Base-by-base conservation (phyloP, 2,888 invertebrate species). In the Caenorhabditis zanzibari region DNA sequence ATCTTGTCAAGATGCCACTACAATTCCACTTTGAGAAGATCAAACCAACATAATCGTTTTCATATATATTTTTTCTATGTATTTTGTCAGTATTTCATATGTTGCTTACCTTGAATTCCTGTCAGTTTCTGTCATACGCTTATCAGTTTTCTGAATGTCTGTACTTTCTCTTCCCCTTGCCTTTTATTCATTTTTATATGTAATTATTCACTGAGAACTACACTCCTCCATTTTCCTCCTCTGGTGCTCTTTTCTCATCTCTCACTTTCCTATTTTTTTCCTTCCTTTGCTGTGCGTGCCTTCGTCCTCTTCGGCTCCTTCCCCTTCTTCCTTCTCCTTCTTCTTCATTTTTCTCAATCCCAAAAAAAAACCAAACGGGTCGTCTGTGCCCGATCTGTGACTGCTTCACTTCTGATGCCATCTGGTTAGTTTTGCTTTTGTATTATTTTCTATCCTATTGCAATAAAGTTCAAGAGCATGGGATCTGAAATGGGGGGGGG, bases 1-100 rank as follows among this genome's bases (percentile, higher is more conserved):
- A 81, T 38, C 49, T 86, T 14, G 59, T 35, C 0, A 61, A 61
- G 3, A 28, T 88, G n/a, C 84, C 76, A 5, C 56, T 61, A 24
- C 90, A 91, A 68, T 91, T 81, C 69, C 91, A 90, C 59, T 91
- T 85, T 74, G 91, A 91, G 63, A 91, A 91, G 72, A 90, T 91
- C 68, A 88, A 86, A 59, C 86, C 88, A 14, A 35, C 68, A 32
- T 85, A 73, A 49, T 63, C 28, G 24, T 61, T 61, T 68, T 44
- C 38, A 16, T 24, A n/a, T 32, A 4, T 71, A 71, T 12, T 22
- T 56, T 58, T 32, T 52, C 28, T 38, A 49, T 22, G 49, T 22
- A 49, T 19, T 49, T n/a, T n/a, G n/a, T n/a, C n/a, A n/a, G n/a
- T n/a, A n/a, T 44, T 44, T 16, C n/a, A 6, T 32, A 32, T 32